Evolutionary conservation across 2,797 vertebrate species (phyloP).

Genomic region (Salmo trutta): DNA sequence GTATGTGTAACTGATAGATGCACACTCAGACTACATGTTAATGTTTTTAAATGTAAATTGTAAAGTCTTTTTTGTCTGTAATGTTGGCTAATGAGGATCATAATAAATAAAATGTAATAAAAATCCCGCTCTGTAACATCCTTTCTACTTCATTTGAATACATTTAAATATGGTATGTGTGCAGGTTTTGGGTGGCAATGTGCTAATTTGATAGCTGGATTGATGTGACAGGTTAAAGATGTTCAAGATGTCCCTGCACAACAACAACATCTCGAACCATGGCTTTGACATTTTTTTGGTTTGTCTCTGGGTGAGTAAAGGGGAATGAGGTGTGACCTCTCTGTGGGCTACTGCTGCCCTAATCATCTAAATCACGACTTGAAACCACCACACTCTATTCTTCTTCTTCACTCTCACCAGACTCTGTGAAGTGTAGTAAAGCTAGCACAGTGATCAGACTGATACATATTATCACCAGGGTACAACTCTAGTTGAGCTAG

Average conservation of each 20-base stretch:
- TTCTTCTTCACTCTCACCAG: constrained; percentile 9
- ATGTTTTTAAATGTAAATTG: no score
- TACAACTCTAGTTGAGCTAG: constrained; percentile 32
- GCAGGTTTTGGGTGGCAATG: constrained; percentile 31
- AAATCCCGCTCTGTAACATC: constrained; percentile 46
- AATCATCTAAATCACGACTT: constrained; percentile 48
- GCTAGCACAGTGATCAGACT: neutral
- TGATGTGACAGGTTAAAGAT: constrained; percentile 55
- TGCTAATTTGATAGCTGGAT: constrained; percentile 53
- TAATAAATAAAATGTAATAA: no score
- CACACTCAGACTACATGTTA: no score
- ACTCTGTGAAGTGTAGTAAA: constrained; percentile 40
- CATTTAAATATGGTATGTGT: constrained; percentile 61
- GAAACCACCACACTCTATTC: constrained; percentile 33
- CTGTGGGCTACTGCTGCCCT: constrained; percentile 25
- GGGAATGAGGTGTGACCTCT: constrained; percentile 43
- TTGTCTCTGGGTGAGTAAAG: constrained; percentile 29
- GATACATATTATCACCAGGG: constrained; percentile 50
- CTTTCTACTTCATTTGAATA: constrained; percentile 68
- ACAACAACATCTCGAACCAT: constrained; percentile 11
- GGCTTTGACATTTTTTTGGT: constrained; percentile 38
- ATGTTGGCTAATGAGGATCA: no score
- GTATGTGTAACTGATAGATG: no score
- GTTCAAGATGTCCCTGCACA: constrained; percentile 55
- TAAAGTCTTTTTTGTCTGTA: no score